phyloP scores from a whole-genome alignment of 2,888 invertebrate species.

The Plutella xylostella region DNA sequence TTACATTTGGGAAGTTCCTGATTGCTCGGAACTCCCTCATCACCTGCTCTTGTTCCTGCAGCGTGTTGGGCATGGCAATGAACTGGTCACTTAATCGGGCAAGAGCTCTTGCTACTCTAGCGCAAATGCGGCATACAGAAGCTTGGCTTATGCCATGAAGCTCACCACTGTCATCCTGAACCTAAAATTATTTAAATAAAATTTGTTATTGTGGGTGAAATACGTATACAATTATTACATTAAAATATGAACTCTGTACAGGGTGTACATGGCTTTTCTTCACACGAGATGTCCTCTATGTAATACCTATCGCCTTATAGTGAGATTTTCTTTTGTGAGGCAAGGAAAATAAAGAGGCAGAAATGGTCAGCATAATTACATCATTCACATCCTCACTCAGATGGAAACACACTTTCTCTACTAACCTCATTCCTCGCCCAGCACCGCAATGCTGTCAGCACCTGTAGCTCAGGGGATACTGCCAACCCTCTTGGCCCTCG shows the following conservation, averaged over 20 bases:
- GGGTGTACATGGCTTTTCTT: too few relatives aligned
- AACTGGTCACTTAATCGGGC: neutral
- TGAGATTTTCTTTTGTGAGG: too few relatives aligned
- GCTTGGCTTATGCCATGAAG: conserved; percentile 5
- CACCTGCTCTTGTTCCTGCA: neutral
- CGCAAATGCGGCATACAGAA: neutral
- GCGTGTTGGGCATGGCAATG: conserved; percentile 1
- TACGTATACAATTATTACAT: too few relatives aligned
- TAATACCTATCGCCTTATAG: too few relatives aligned
- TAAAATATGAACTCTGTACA: too few relatives aligned
- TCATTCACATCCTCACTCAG: too few relatives aligned
- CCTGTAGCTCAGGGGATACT: conserved; percentile 1
- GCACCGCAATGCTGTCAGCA: neutral
- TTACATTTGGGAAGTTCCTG: conserved; percentile 4
- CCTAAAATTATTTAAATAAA: too few relatives aligned
- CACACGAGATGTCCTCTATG: too few relatives aligned
- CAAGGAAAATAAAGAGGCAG: too few relatives aligned
- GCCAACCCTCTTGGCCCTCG: neutral
- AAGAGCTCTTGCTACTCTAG: conserved; percentile 1
- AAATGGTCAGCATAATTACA: too few relatives aligned
- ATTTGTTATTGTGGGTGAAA: too few relatives aligned
- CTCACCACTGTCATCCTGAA: conserved; percentile 11
- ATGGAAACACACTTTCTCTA: too few relatives aligned
- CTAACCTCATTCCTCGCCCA: conserved; percentile 5
- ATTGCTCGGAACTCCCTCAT: neutral